Evolutionary conservation across 1,140 invertebrate species (phyloP).

Genomic region (Rhagoletis zephyria): DNA sequence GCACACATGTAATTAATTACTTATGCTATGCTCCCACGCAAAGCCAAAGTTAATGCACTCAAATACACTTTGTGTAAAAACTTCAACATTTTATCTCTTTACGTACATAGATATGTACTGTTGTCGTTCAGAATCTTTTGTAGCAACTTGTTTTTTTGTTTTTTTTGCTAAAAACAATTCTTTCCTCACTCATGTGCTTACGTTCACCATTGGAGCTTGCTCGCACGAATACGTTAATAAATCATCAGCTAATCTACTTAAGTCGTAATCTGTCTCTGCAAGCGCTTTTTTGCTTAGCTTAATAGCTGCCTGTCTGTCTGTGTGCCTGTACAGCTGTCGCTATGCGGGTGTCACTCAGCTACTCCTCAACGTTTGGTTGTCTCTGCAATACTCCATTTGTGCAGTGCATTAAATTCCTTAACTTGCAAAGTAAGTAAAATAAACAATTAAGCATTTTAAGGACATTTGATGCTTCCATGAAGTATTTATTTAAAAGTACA

Average conservation of each 20-base stretch:
- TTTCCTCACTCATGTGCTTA: too few relatives aligned
- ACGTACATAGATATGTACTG: not conserved
- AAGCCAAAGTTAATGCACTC: not conserved
- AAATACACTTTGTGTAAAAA: not conserved
- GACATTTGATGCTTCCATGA: not conserved
- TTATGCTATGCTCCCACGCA: not conserved
- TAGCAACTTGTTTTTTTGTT: not conserved
- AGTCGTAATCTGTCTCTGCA: slow-evolving; percentile 35
- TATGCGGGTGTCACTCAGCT: not conserved
- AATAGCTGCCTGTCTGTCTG: not conserved
- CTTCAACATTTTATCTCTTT: not conserved
- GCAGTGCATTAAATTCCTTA: not conserved
- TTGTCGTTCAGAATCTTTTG: not conserved
- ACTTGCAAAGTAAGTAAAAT: not conserved
- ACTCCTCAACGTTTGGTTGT: not conserved
- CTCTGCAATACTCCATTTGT: not conserved
- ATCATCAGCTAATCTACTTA: slow-evolving; percentile 48
- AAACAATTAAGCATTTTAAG: not conserved
- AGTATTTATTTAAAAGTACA: too few relatives aligned
- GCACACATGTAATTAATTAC: slow-evolving; percentile 3
- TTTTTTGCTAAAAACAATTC: not conserved
- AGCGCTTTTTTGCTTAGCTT: slow-evolving; percentile 27
- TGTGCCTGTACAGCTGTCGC: not conserved
- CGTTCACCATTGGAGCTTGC: not conserved
- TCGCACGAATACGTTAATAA: slow-evolving; percentile 31